phyloP scores from a whole-genome alignment of 2,888 invertebrate species.

The Erynnis tages region DNA sequence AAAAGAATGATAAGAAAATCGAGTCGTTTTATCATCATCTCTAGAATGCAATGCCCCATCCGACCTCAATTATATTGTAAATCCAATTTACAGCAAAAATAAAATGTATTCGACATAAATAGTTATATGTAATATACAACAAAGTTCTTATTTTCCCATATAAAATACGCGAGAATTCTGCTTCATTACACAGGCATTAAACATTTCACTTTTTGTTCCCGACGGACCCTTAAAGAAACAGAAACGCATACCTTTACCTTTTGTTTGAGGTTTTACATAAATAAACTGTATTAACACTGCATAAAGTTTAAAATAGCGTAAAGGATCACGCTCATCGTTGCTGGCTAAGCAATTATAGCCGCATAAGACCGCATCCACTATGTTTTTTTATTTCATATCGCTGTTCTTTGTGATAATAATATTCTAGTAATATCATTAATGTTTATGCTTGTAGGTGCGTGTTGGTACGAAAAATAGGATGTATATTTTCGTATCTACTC shows the following conservation, averaged over 20 bases:
- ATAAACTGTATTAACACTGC: conserved; percentile 2
- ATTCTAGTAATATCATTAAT: too few species aligned
- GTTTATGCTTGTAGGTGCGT: too few species aligned
- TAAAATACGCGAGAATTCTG: conserved; percentile 12
- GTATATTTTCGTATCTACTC: too few species aligned
- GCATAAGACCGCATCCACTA: conserved; percentile 4
- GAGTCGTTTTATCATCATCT: too few species aligned
- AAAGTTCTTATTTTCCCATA: conserved; percentile 2
- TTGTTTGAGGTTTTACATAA: neutral
- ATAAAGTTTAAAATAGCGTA: conserved; percentile 7
- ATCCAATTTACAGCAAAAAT: neutral
- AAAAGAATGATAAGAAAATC: too few species aligned
- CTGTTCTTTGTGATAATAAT: too few species aligned
- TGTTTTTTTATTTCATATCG: neutral
- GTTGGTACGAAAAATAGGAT: too few species aligned
- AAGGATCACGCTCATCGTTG: neutral
- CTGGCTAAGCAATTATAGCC: conserved; percentile 20
- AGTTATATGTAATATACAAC: neutral
- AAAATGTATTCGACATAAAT: neutral
- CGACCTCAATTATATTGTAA: neutral
- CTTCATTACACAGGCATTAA: conserved; percentile 19
- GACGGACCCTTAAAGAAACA: conserved; percentile 11
- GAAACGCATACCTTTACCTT: conserved; percentile 11
- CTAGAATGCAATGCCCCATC: too few species aligned
- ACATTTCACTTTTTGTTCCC: conserved; percentile 20